phyloP scores from a whole-genome alignment of 1,140 invertebrate species.

The Drosophila miranda region DNA sequence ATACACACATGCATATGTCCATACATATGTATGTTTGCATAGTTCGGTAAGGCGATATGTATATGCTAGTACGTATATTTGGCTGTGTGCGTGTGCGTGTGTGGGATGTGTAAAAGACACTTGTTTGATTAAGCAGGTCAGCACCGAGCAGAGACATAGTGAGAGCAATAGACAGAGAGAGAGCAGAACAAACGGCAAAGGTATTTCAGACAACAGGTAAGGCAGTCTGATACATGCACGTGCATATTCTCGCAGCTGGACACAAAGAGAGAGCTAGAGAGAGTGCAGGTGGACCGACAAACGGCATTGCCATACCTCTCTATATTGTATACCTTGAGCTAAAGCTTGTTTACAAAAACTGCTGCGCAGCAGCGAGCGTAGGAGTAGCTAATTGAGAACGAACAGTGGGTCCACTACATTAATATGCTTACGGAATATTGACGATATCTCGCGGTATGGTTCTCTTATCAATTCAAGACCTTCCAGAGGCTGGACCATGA shows the following conservation, averaged over 20 bases:
- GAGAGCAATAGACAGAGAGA: slow-evolving; percentile 10
- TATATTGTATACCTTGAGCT: no score
- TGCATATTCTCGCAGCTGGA: neutral
- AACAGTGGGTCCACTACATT: slow-evolving; percentile 43
- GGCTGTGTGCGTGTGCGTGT: slow-evolving; percentile 9
- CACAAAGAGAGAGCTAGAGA: slow-evolving; percentile 34
- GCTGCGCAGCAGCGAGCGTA: slow-evolving; percentile 65
- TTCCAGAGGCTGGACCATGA: neutral
- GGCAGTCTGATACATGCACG: no score
- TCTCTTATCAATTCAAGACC: no score
- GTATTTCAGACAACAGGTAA: no score
- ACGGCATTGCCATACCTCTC: no score
- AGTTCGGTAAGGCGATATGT: neutral
- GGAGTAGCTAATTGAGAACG: slow-evolving; percentile 32
- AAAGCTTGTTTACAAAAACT: slow-evolving; percentile 54
- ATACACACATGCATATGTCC: slow-evolving; percentile 1
- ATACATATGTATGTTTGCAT: slow-evolving; percentile 8
- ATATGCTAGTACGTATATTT: slow-evolving; percentile 24
- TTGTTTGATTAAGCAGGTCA: slow-evolving; percentile 72
- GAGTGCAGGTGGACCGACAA: slow-evolving; percentile 3
- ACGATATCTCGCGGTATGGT: no score
- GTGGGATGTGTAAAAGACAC: slow-evolving; percentile 55
- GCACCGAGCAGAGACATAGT: slow-evolving; percentile 14
- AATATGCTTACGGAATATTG: neutral
- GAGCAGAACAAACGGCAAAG: neutral